Evolutionary conservation across 2,797 vertebrate species (phyloP).

Genomic region (Gouania willdenowi): DNA sequence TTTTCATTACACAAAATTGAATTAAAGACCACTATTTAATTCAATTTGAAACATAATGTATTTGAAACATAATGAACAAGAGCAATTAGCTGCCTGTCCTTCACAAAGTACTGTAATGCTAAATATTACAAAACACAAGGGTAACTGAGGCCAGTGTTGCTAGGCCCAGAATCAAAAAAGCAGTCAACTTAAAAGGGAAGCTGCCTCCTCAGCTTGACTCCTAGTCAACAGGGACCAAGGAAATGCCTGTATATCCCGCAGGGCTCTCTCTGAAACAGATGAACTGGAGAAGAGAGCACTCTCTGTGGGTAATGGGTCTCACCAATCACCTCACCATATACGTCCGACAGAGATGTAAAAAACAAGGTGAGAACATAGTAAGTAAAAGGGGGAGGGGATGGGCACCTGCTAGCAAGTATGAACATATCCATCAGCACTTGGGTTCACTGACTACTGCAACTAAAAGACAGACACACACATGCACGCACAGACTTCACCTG

Average conservation of each 20-base stretch:
- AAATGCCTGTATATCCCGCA: slow-evolving; percentile 50
- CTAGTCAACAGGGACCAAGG: slow-evolving; percentile 48
- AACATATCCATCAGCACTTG: slow-evolving; percentile 62
- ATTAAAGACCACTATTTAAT: too few relatives aligned
- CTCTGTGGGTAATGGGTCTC: slow-evolving; percentile 52
- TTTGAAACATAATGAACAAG: too few relatives aligned
- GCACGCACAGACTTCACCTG: slow-evolving; percentile 49
- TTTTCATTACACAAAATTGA: too few relatives aligned
- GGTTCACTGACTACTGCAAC: slow-evolving; percentile 40
- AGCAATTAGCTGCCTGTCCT: too few relatives aligned
- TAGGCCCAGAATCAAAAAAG: slow-evolving; percentile 49
- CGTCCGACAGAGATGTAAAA: slow-evolving; percentile 54
- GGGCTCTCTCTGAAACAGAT: slow-evolving; percentile 67
- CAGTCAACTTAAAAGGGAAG: slow-evolving; percentile 54
- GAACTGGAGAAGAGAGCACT: slow-evolving; percentile 59
- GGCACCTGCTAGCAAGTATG: slow-evolving; percentile 63
- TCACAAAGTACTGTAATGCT: slow-evolving; percentile 1
- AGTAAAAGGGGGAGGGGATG: slow-evolving; percentile 15
- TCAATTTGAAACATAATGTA: too few relatives aligned
- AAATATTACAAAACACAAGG: slow-evolving; percentile 16
- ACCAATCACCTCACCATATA: slow-evolving; percentile 71
- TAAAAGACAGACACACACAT: slow-evolving; percentile 11
- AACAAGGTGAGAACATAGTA: slow-evolving; percentile 43
- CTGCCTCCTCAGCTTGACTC: slow-evolving; percentile 50
- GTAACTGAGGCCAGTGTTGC: slow-evolving; percentile 21